Conservation (phyloP, 2,888 invertebrate genomes). For the Idaea aversata region DNA sequence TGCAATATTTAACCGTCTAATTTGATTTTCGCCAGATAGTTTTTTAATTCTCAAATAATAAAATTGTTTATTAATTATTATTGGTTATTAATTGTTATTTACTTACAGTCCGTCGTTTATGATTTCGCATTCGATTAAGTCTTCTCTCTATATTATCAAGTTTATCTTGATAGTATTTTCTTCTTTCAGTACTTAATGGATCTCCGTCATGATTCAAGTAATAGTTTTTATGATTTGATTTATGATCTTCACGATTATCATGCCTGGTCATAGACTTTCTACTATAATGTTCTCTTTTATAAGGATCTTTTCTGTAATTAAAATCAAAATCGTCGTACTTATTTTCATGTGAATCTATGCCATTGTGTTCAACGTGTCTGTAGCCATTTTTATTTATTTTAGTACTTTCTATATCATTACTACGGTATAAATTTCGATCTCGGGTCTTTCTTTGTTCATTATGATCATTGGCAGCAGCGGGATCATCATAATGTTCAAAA, state of each 20-base stretch:
- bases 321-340: conserved; percentile 8
- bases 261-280: conserved; percentile 18
- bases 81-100: not conserved
- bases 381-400: conserved; percentile 9
- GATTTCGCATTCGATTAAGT: conserved; percentile 31
- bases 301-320: conserved; percentile 19
- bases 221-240: conserved; percentile 19
- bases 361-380: conserved; percentile 17
- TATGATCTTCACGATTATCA: conserved; percentile 15
- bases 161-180: conserved; percentile 59
- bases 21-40: too few relatives aligned
- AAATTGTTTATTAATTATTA: too few relatives aligned
- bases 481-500: conserved; percentile 14
- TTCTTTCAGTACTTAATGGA: conserved; percentile 44
- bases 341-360: conserved; percentile 17
- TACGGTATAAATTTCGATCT: conserved; percentile 12
- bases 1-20: too few relatives aligned
- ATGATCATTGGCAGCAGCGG: conserved; percentile 13
- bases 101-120: conserved; percentile 38
- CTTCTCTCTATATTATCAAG: conserved; percentile 50
- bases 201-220: conserved; percentile 33
- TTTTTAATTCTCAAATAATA: too few relatives aligned
- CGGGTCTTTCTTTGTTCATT: conserved; percentile 18
- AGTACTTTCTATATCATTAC: conserved; percentile 5
- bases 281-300: conserved; percentile 18